Percentiles rank a stretch among this genome's conserved stretches.
These are phyloP conservation scores for Callyntrura sp. DNA, from an alignment of 2,888 invertebrate genomes.

Conservation along the genomic window DNA sequence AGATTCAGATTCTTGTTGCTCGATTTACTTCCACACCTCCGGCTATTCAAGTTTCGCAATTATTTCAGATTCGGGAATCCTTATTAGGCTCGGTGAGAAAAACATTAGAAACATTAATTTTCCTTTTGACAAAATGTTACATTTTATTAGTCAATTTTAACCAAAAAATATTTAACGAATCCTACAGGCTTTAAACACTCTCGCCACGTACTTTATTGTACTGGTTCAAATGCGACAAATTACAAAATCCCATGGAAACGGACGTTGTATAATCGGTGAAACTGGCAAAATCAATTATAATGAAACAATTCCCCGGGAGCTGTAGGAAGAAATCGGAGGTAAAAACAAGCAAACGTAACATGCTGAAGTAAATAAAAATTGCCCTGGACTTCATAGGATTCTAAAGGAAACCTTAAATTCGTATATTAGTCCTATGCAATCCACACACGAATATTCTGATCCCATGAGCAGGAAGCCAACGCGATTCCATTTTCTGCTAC, in stretches of 20 bases:
- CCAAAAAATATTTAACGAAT: too few relatives aligned
- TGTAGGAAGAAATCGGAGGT: background rate
- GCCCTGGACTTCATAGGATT: too few relatives aligned
- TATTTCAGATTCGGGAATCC: slow-evolving; percentile 25
- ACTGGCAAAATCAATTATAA: too few relatives aligned
- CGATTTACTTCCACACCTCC: slow-evolving; percentile 30
- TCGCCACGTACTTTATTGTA: slow-evolving; percentile 60
- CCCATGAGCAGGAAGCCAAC: slow-evolving; percentile 96
- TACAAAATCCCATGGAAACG: background rate
- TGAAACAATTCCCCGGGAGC: too few relatives aligned
- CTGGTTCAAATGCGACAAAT: slow-evolving; percentile 58
- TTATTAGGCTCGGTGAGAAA: slow-evolving; percentile 33
- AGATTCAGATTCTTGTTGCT: slow-evolving; percentile 51
- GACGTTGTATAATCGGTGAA: too few relatives aligned
- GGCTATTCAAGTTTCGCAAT: slow-evolving; percentile 30
- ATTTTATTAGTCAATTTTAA: background rate
- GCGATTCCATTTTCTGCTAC: slow-evolving; percentile 94
- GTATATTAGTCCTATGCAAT: slow-evolving; percentile 87
- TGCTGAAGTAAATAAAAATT: too few relatives aligned
- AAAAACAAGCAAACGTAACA: background rate
- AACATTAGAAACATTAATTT: background rate
- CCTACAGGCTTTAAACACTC: slow-evolving; percentile 30
- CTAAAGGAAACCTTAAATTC: too few relatives aligned
- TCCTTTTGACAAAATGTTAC: background rate
- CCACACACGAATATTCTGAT: slow-evolving; percentile 94